Evolutionary conservation across 2,888 invertebrate genomes (phyloP).

Genomic region (Megamerina dolium): DNA sequence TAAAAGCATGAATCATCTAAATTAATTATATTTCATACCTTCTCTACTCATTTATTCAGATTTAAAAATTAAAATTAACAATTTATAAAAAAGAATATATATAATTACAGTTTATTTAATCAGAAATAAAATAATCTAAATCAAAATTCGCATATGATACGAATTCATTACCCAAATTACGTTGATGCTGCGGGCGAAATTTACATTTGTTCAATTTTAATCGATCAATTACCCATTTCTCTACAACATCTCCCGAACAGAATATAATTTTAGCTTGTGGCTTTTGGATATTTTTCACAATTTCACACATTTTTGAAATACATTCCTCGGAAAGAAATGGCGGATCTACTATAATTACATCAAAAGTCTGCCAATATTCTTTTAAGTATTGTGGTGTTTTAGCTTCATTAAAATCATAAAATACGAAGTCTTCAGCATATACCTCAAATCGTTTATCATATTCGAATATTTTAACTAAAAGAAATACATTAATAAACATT

Average conservation of each 20-base stretch:
- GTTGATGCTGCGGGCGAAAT: conserved; percentile 77
- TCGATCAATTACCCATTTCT: conserved; percentile 59
- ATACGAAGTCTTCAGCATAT: conserved; percentile 71
- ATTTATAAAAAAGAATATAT: conserved; percentile 6
- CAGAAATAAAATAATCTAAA: conserved; percentile 51
- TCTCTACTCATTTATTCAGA: not conserved
- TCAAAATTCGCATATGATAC: conserved; percentile 84
- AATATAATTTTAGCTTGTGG: conserved; percentile 48
- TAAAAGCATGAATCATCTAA: conserved; percentile 1
- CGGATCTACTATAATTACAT: conserved; percentile 87
- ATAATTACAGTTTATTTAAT: not conserved
- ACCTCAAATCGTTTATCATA: conserved; percentile 77
- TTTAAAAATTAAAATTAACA: not conserved
- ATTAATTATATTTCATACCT: no score
- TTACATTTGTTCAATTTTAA: conserved; percentile 60
- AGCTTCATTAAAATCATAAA: conserved; percentile 86
- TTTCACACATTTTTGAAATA: conserved; percentile 72
- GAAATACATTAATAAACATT: not conserved
- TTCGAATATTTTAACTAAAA: conserved; percentile 71
- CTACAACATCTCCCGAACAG: conserved; percentile 82
- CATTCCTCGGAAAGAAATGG: conserved; percentile 94
- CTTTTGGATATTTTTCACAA: conserved; percentile 68
- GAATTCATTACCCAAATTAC: conserved; percentile 91
- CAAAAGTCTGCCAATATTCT: conserved; percentile 54
- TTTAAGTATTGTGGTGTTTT: conserved; percentile 58